Conservation (phyloP, 2,797 vertebrate species). For the Poeciliopsis presidionis region DNA sequence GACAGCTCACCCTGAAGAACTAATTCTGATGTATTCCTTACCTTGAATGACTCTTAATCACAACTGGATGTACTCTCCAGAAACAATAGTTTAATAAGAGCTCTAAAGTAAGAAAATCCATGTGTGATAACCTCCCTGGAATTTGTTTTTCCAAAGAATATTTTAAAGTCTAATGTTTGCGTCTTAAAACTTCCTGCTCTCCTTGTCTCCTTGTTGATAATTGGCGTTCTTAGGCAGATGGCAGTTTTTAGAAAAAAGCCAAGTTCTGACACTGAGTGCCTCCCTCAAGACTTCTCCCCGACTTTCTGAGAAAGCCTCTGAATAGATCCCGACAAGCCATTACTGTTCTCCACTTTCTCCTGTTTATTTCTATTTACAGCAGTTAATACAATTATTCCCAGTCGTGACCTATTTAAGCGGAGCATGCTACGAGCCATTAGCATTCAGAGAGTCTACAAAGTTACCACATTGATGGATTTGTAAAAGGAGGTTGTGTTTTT, state of each 20-base stretch:
- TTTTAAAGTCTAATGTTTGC: conserved; percentile 55
- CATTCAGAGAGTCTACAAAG: conserved; percentile 75
- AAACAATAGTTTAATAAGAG: conserved; percentile 38
- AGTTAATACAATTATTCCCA: conserved; percentile 80
- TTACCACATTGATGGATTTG: conserved; percentile 76
- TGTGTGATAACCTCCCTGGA: conserved; percentile 29
- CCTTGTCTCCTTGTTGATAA: conserved; percentile 60
- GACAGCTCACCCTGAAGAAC: conserved; percentile 10
- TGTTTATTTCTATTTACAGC: conserved; percentile 81
- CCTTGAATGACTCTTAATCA: conserved; percentile 41
- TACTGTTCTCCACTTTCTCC: conserved; percentile 66
- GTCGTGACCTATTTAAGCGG: conserved; percentile 80
- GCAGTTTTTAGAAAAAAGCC: conserved; percentile 62
- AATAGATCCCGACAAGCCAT: conserved; percentile 73
- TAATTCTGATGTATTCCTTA: conserved; percentile 15
- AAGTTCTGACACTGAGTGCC: conserved; percentile 62
- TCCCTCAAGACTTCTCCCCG: conserved; percentile 64
- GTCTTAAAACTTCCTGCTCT: conserved; percentile 23
- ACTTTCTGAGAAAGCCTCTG: conserved; percentile 71
- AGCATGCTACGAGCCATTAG: conserved; percentile 73
- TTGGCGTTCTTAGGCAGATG: conserved; percentile 70
- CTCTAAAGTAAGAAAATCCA: conserved; percentile 44
- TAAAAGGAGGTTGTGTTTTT: conserved; percentile 79
- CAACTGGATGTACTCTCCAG: conserved; percentile 35
- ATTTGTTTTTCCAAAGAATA: conserved; percentile 57